Base-by-base conservation (phyloP, 2,113 vertebrate species). In the Callipepla squamata region DNA sequence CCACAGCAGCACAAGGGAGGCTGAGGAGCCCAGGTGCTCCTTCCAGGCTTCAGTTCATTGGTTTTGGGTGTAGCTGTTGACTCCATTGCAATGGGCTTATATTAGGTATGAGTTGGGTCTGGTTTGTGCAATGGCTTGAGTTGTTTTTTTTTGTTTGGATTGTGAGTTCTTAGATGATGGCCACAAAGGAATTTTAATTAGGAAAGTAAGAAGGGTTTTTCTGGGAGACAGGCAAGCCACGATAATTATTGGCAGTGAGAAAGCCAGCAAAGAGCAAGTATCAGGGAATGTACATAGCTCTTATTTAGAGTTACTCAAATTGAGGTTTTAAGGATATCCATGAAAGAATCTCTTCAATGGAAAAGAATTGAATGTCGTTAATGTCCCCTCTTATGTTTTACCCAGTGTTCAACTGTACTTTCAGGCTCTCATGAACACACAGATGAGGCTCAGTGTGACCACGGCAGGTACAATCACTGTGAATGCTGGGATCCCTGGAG, bases 101-200 rank as follows among this genome's bases (percentile, higher is more conserved):
- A 20, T 78, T 77, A 91, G 76, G 73, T 48, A 90, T 90, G 91
- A 94, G 79, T 0, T 94, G 82, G 91, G 85, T 63, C 57, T 85
- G 80, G 75, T 94, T 96, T 94, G 91, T 90, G 91, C 94, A 95
- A 94, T 80, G 61, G 85, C 80, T 87, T 72, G 93, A 88, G 87
- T 61, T 80, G 40, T 40, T 40, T 40, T 40, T 40, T 40, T 40
- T 40, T 40, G 85, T 87, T 57, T 65, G 91, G 66, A 48, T 96
- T 92, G 73, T 0, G 0, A 78, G 69, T 80, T 88, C 90, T 96
- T 78, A 93, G 93, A 92, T 85, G 93, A 75, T 95, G 87, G 73
- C 87, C 89, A 32, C 93, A 95, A 85, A 90, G 80, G 93, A 94
- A 95, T 96, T 90, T 95, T 94, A 94, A 96, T 96, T 94, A 94